Evolutionary conservation across 1,140 invertebrate species (phyloP).

Genomic region (Oedothorax gibbosus): DNA sequence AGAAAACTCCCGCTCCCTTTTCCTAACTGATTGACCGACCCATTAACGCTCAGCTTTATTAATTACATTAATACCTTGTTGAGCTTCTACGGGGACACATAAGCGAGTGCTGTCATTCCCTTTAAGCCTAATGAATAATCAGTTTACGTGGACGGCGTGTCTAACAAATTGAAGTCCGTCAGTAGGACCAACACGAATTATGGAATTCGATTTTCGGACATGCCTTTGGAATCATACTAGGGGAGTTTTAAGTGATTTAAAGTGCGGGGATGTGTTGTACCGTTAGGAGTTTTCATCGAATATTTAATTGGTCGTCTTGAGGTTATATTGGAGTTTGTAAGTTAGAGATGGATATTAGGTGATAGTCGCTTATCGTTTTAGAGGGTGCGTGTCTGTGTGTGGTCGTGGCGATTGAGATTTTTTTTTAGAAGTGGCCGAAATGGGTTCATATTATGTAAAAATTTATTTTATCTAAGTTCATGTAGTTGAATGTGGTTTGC

Average conservation of each 20-base stretch:
- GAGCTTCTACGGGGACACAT: constrained; percentile 50
- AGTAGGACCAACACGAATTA: constrained; percentile 35
- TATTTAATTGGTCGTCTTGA: too few species aligned
- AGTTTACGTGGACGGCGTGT: constrained; percentile 55
- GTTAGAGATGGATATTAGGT: too few species aligned
- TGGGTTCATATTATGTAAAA: too few species aligned
- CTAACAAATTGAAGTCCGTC: constrained; percentile 58
- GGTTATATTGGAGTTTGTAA: too few species aligned
- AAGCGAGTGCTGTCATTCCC: constrained; percentile 41
- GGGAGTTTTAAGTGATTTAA: constrained; percentile 28
- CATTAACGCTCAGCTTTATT: constrained; percentile 59
- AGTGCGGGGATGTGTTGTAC: too few species aligned
- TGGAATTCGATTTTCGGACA: constrained; percentile 47
- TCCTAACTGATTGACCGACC: constrained; percentile 47
- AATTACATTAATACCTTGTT: constrained; percentile 58
- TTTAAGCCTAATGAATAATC: constrained; percentile 60
- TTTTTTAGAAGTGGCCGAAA: too few species aligned
- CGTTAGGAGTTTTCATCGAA: too few species aligned
- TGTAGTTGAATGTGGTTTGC: too few species aligned
- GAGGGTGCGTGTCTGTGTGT: too few species aligned
- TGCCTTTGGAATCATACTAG: constrained; percentile 4
- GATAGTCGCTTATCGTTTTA: too few species aligned
- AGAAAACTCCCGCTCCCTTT: neutral
- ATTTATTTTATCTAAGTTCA: too few species aligned
- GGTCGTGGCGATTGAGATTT: too few species aligned